Evolutionary conservation across 2,888 invertebrate species (phyloP).

Genomic region (Leptinotarsa juncta): DNA sequence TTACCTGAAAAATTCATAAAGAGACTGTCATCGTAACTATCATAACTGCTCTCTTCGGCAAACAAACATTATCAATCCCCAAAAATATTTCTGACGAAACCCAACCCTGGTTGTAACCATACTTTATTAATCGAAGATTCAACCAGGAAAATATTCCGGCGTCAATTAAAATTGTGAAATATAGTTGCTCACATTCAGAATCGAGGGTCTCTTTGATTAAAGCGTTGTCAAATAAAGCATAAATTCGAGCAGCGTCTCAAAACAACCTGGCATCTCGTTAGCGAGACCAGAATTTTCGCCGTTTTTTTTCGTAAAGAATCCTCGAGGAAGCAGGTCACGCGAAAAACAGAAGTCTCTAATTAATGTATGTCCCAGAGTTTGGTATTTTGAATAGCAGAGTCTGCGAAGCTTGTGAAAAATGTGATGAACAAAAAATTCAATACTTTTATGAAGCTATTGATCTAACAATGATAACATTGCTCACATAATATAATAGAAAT

Average conservation of each 20-base stretch:
- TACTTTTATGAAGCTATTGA: no score
- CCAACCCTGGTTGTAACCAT: background rate
- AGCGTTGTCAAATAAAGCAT: background rate
- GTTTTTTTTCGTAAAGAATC: background rate
- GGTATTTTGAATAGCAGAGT: background rate
- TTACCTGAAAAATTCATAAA: no score
- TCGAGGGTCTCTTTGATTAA: conserved; percentile 3
- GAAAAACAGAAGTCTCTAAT: conserved; percentile 1
- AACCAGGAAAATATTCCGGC: background rate
- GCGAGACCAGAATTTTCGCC: background rate
- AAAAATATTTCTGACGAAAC: background rate
- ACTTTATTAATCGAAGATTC: background rate
- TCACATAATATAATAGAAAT: no score
- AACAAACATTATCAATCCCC: no score
- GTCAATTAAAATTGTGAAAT: background rate
- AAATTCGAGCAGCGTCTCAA: background rate
- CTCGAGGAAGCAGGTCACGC: background rate
- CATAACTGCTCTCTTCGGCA: no score
- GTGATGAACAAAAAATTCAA: background rate
- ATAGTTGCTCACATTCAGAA: conserved; percentile 1
- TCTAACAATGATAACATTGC: no score
- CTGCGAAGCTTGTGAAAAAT: background rate
- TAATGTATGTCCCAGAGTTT: background rate
- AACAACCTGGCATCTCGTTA: conserved; percentile 3
- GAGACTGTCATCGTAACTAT: no score